Conservation (phyloP, 1,140 invertebrate genomes). For the Nasonia vitripennis region DNA sequence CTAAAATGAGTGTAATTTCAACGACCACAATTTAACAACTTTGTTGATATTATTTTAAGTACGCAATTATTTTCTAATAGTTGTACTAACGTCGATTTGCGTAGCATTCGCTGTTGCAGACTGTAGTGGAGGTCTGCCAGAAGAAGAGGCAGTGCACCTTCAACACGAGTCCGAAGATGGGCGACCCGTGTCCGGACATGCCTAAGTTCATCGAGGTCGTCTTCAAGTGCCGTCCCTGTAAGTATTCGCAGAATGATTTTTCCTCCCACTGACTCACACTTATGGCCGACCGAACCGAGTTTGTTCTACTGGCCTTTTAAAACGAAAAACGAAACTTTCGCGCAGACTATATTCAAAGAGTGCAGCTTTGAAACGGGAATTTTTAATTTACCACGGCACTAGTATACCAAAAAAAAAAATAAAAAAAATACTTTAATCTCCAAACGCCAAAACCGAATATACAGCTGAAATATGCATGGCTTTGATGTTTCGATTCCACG, state of each 20-base stretch:
- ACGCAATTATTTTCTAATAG: neutral
- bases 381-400: no score
- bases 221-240: constrained; percentile 96
- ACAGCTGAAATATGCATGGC: no score
- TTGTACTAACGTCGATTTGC: constrained; percentile 54
- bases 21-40: no score
- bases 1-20: no score
- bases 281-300: neutral
- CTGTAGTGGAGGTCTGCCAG: constrained; percentile 92
- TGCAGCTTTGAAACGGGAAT: no score
- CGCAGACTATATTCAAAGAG: no score
- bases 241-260: constrained; percentile 75
- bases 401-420: no score
- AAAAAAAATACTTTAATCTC: no score
- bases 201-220: constrained; percentile 93
- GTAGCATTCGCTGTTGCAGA: constrained; percentile 94
- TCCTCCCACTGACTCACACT: neutral
- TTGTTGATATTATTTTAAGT: neutral
- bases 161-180: constrained; percentile 86
- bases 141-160: constrained; percentile 93
- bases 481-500: no score
- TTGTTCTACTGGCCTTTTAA: neutral
- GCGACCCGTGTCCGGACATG: constrained; percentile 90
- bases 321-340: no score
- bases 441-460: no score